A percentile compares a stretch with the other conserved stretches of the same genome.
Conservation (phyloP, 2,797 vertebrate genomes). For the Ptychadena robeensis region DNA sequence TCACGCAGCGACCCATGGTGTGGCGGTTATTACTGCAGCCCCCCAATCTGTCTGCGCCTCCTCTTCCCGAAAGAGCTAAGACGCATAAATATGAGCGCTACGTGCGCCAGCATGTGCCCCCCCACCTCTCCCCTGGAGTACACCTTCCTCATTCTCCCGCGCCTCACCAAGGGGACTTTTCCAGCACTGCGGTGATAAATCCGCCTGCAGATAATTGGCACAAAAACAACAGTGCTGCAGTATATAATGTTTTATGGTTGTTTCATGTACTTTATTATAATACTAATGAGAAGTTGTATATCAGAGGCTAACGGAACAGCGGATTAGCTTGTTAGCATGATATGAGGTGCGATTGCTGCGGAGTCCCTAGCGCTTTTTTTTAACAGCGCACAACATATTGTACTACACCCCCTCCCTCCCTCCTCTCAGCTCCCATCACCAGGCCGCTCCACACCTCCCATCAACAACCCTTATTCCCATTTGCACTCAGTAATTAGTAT, state of each 20-base stretch:
- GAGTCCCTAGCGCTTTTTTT: slow-evolving; percentile 55
- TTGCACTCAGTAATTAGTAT: slow-evolving; percentile 99
- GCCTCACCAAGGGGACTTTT: slow-evolving; percentile 89
- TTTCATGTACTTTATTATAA: slow-evolving; percentile 99
- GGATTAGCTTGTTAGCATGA: slow-evolving; percentile 99
- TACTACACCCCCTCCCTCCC: slow-evolving; percentile 76
- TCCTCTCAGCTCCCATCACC: slow-evolving; percentile 65
- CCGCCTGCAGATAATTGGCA: slow-evolving; percentile 97
- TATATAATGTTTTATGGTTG: slow-evolving; percentile 99
- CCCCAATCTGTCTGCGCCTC: slow-evolving; percentile 68
- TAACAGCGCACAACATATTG: slow-evolving; percentile 61
- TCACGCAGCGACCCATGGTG: background rate
- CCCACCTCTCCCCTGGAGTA: slow-evolving; percentile 68
- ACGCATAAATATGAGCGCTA: slow-evolving; percentile 73
- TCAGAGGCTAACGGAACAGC: slow-evolving; percentile 85
- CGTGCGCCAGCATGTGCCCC: slow-evolving; percentile 79
- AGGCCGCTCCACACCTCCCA: slow-evolving; percentile 67
- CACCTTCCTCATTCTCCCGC: slow-evolving; percentile 85
- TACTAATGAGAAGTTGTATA: slow-evolving; percentile 97
- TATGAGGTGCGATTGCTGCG: slow-evolving; percentile 86
- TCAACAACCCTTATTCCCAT: slow-evolving; percentile 89
- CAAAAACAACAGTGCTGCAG: slow-evolving; percentile 99
- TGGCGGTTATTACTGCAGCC: slow-evolving; percentile 30
- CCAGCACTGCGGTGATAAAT: slow-evolving; percentile 92
- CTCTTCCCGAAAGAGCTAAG: slow-evolving; percentile 70